Evolutionary conservation across 2,888 invertebrate genomes (phyloP), one percentile per base, ranked within the genome.

Genomic region (Heterodera filipjevi): DNA sequence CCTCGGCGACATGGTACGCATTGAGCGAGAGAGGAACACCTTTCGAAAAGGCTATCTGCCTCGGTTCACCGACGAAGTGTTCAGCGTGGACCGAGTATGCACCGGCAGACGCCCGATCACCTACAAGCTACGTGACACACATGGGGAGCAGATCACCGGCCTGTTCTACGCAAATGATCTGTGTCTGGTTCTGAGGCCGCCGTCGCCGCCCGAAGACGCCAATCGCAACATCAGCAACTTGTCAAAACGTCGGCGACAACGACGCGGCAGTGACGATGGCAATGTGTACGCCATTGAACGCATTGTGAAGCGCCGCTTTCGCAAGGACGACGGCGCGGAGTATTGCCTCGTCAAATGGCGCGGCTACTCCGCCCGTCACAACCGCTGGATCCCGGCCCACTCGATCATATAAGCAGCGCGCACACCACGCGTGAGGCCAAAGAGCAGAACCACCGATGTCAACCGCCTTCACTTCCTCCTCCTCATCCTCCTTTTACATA

Each of bases 41-140:
- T 78, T 78, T 35, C 78, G 49, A n/a, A 78, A 78, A 30, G 78
- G 78, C 46, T 78, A 78, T 19, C 14, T 77, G 71, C 78, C 78
- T 16, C 46, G 32, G 22, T 78, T 78, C 64, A 77, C 78, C 16
- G 77, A 78, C 35, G 77, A 78, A 27, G 30, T 78, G 53, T 78
- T 77, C 66, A n/a, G 8, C 2, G 70, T 76, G 16, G 33, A n/a
- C 32, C 22, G 59, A 1, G 49, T 76, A 30, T 64, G 49, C 19
- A 27, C 22, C 6, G 71, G 27, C 12, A 35, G n/a, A 3, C 33
- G 30, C 2, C 73, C 77, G 2, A 39, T 64, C 19, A 77, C 77
- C 19, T 77, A 74, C 35, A 22, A 32, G 27, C 30, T 77, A 32
- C 64, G 32, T 1, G 77, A 77, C 27, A 0, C 10, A 3, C 2